phyloP scores from a whole-genome alignment of 2,113 vertebrate species.

The Actenoides hombroni region DNA sequence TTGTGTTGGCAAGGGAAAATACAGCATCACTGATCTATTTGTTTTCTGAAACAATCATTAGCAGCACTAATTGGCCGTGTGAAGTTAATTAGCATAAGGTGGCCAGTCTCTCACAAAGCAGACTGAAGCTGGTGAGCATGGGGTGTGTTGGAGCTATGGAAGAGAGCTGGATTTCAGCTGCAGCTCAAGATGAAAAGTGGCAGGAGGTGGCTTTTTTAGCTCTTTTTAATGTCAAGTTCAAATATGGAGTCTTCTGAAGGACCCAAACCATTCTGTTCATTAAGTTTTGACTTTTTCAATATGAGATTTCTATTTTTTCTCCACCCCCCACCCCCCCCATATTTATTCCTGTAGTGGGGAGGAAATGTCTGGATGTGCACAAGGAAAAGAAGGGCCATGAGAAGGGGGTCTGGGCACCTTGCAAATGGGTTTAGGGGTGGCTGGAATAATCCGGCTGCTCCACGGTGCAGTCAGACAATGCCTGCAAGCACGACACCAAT shows the following conservation, averaged over 20 bases:
- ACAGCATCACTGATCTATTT: background rate
- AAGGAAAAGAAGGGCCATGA: background rate
- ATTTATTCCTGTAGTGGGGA: background rate
- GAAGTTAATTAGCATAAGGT: background rate
- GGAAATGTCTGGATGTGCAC: background rate
- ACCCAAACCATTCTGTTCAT: too few species aligned
- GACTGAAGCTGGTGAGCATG: too few species aligned
- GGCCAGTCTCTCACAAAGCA: too few species aligned
- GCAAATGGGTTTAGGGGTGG: background rate
- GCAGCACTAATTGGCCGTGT: background rate
- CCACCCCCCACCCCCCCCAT: too few species aligned
- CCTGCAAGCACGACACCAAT: fast-evolving
- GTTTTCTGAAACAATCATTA: background rate
- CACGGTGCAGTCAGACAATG: background rate
- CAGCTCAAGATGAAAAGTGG: too few species aligned
- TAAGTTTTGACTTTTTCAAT: too few species aligned
- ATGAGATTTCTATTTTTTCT: too few species aligned
- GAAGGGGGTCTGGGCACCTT: background rate
- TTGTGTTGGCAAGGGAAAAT: background rate
- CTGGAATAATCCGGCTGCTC: background rate
- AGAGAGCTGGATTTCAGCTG: too few species aligned
- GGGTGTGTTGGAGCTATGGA: too few species aligned
- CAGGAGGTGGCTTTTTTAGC: too few species aligned
- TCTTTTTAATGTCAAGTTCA: too few species aligned
- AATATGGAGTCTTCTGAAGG: too few species aligned